Evolutionary conservation across 2,888 invertebrate species (phyloP), one percentile per base, ranked within the genome.

Genomic region (Blastobasis adustella): DNA sequence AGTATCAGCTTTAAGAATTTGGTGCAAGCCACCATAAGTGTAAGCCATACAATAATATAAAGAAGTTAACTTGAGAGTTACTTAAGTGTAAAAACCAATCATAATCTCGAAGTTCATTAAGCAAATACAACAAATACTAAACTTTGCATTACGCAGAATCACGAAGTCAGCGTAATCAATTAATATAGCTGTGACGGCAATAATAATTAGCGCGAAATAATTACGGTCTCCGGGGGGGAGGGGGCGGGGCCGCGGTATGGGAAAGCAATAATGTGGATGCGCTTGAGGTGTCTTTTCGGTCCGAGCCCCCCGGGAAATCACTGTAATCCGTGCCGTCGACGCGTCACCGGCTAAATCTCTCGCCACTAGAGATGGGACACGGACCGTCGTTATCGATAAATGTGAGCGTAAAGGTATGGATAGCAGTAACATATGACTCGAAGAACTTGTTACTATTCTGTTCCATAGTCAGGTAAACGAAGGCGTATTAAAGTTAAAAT

Each of bases 231-330:
- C 47, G 42, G 47, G 52, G 45, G 38, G 46, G 9, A 46, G 46
- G 37, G 37, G 46, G 49, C 44, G 36, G 46, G 37, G 38, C 44
- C 4, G 50, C 37, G 39, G 71, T 73, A 84, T 82, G 76, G 78
- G 71, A 83, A 85, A 87, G 86, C 84, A 87, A 87, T 87, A 86
- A 76, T 71, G 78, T 68, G 67, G 76, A 84, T 83, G 82, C 79
- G 43, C 37, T 73, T 62, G 73, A 86, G 87, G 84, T 86, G 86
- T 85, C 86, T 86, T 86, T 85, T 82, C 75, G 79, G 79, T 81
- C 79, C 76, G 76, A 73, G 69, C 76, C 87, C 84, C 86, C 63
- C 79, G 87, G 88, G 88, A 88, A 88, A 88, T 88, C 88, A 82
- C 83, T 71, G 82, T 88, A 86, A 88, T 83, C 88, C 87, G 74